Evolutionary conservation across 2,797 vertebrate genomes (phyloP).

Genomic region (Aulostomus chinensis): DNA sequence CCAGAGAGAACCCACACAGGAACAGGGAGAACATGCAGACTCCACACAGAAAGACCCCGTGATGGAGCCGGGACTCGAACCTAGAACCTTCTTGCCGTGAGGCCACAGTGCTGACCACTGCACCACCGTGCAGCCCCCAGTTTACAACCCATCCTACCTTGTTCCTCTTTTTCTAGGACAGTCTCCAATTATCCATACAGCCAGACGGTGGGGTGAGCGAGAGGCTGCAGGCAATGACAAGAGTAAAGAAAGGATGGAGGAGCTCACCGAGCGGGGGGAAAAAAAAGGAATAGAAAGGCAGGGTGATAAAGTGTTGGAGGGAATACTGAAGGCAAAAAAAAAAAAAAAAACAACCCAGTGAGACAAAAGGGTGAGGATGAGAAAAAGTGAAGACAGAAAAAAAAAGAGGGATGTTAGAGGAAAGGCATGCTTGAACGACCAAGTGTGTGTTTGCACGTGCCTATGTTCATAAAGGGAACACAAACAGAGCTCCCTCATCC

Average conservation of each 20-base stretch:
- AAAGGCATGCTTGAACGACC: background rate
- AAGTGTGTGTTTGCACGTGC: background rate
- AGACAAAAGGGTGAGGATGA: conserved; percentile 1
- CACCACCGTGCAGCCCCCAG: too few species aligned
- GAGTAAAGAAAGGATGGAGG: conserved; percentile 44
- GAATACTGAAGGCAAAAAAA: conserved; percentile 20
- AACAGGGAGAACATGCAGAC: too few species aligned
- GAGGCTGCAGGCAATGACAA: conserved; percentile 32
- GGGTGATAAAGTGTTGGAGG: conserved; percentile 30
- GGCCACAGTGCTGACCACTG: too few species aligned
- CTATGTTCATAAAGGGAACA: conserved; percentile 6
- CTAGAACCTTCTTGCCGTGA: too few species aligned
- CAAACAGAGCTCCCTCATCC: conserved; percentile 26
- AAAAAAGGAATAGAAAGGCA: conserved; percentile 15
- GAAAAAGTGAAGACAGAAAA: background rate
- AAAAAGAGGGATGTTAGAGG: background rate
- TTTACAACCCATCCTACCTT: too few species aligned
- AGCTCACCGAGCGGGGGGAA: conserved; percentile 25
- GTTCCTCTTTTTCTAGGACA: background rate
- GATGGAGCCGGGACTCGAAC: too few species aligned
- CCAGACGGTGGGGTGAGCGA: conserved; percentile 16
- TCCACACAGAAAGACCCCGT: too few species aligned
- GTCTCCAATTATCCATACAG: conserved; percentile 16
- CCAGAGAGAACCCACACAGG: too few species aligned
- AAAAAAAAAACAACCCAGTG: too few species aligned